A percentile compares a stretch with the other conserved stretches of the same genome.
Evolutionary conservation across 2,797 vertebrate genomes (phyloP).

Genomic region (Mormyrus proboscirostris): DNA sequence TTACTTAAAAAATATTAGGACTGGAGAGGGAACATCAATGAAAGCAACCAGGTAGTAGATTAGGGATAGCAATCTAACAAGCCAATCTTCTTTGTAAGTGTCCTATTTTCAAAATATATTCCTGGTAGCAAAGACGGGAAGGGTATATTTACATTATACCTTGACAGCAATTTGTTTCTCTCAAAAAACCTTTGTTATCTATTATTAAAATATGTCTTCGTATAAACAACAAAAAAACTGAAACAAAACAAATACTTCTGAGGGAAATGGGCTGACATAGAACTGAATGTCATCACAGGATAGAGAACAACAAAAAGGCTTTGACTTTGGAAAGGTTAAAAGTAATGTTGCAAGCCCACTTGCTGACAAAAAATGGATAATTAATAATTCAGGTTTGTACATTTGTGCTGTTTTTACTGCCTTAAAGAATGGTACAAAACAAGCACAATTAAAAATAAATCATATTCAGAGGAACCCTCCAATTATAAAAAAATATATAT

Average conservation of each 20-base stretch:
- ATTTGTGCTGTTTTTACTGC: neutral
- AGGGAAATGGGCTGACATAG: neutral
- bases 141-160: neutral
- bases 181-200: neutral
- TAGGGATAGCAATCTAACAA: neutral
- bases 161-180: neutral
- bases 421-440: neutral
- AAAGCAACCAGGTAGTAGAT: neutral
- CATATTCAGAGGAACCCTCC: neutral
- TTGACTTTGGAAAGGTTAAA: neutral
- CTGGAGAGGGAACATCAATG: neutral
- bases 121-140: neutral
- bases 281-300: neutral
- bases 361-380: neutral
- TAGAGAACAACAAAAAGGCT: neutral
- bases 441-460: neutral
- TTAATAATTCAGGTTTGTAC: neutral
- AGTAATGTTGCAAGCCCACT: neutral
- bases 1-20: neutral
- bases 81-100: neutral
- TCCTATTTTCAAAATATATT: neutral
- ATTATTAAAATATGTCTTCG: neutral
- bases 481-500: neutral
- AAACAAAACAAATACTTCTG: neutral
- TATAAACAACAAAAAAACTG: neutral